Base-by-base conservation (phyloP, 2,888 invertebrate genomes). In the Acanthoscelides obtectus region DNA sequence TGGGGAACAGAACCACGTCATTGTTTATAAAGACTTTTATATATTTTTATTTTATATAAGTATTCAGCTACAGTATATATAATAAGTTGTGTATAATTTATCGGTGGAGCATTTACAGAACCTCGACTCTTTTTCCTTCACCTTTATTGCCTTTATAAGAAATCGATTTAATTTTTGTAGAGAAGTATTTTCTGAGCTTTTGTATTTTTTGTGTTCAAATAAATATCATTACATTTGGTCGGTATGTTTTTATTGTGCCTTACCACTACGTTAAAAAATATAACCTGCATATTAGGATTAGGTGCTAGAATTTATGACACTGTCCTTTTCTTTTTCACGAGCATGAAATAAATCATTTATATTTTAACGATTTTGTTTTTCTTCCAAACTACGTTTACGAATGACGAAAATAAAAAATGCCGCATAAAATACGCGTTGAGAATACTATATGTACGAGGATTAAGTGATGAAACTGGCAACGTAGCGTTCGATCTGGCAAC, bases 21-120 rank as follows among this genome's bases (percentile, higher is more conserved):
- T 70, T 72, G 74, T 74, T 76, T 70, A 71, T 72, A 66, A 75
- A 77, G 76, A 78, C 75, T 79, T 79, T 78, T 78, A 75, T 76
- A 77, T 77, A 78, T 75, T 78, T 79, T 79, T 78, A 77, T 78
- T 78, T 78, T 76, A 77, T 79, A 78, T 78, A 78, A 78, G 75
- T 77, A 75, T 74, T 76, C 69, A 69, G 71, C 70, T 71, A 70
- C 69, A 71, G 65, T 71, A 72, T 25, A 25, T 25, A 25, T 45
- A 45, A 45, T 45, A 45, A 45, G 45, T 45, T 45, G 45, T 45
- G 45, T 45, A 45, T 27, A 69, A 65, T n/a, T 45, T 67, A 64
- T 22, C 67, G 45, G 27, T 68, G 45, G 22, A 68, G 22, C 20
- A 22, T 68, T 20, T 12, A 68, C 63, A 20, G 63, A 68, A 20